Evolutionary conservation across 2,888 invertebrate species (phyloP), one percentile per base, ranked within the genome.

Genomic region (Baronia brevicornis): DNA sequence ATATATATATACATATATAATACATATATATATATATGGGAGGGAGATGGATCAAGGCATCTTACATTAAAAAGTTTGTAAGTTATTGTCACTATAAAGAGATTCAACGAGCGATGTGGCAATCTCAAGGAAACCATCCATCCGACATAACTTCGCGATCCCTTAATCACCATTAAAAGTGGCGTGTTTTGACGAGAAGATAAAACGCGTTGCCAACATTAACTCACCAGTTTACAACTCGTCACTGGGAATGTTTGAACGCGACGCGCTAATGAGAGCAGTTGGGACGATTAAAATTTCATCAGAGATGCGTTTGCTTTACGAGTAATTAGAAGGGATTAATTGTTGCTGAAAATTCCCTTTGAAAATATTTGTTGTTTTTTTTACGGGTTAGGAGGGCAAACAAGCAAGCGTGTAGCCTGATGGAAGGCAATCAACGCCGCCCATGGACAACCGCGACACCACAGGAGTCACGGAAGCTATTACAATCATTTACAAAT

Each of bases 111-210:
- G n/a, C 20, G 9, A 21, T 21, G 33, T 28, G 24, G 30, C 26
- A 44, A 41, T 39, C 49, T 45, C 35, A 36, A 38, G 36, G 41
- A 28, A 38, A 28, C 33, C 41, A n/a, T n/a, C 43, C 27, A 36
- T 46, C 45, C 44, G 51, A 41, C 39, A 46, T 53, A 43, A 50
- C 53, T 34, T 19, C 28, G 25, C 39, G 42, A 48, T 38, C 54
- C 50, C 51, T 52, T 58, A 53, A 65, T 62, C 67, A 62, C 52
- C 64, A 64, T 71, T 67, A 67, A 70, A 71, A 70, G 61, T 66
- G 59, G 51, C 40, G 48, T 48, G 57, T 59, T 63, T 59, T 55
- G 55, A 53, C 51, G 58, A 53, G 56, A 57, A 64, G 71, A 72
- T 73, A 71, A 71, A 70, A 65, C 59, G 58, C 39, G 34, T 39